Evolutionary conservation across 2,113 vertebrate species (phyloP), one percentile per base, ranked within the genome.

Genomic region (Thamnaconus septentrionalis): DNA sequence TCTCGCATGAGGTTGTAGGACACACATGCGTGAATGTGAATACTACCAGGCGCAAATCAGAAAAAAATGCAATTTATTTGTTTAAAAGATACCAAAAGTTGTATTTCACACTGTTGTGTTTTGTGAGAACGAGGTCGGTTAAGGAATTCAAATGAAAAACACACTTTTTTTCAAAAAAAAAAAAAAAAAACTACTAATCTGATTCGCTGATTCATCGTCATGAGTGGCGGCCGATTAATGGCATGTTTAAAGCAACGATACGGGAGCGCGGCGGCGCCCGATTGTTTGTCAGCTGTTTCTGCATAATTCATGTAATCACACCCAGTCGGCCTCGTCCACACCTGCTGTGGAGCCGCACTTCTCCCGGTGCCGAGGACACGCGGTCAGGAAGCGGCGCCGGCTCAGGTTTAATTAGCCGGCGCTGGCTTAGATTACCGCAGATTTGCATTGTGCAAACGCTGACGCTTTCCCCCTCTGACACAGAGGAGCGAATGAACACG

Each of bases 1-100:
- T 84, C 10, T 86, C 85, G 3, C 89, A 93, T 0, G 94, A 97
- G 95, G 96, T 96, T 67, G 84, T 67, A 43, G 45, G 8, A 43
- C 2, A 42, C 3, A 45, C 11, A 54, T 8, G 44, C 12, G 10
- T 44, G 42, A n/a, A 41, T 5, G 42, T 7, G 10, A 10, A 9
- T n/a, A 52, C 5, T 8, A 6, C 6, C n/a, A 53, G 6, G 12
- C 11, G 4, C 6, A 48, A 39, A n/a, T 6, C 3, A 41, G 11
- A 45, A 46, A 54, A 31, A 31, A 31, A 31, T 31, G 18, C 18
- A 31, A 31, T 2, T 31, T 31, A 31, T 31, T 31, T 31, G 18
- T 31, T 1, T 31, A 31, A 31, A 31, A 31, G 18, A 31, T 31
- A 31, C 18, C 18, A 31, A 31, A 31, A 31, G 18, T 31, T 31